phyloP scores from a whole-genome alignment of 2,888 invertebrate species.

The Trypoxylon attenuatum region DNA sequence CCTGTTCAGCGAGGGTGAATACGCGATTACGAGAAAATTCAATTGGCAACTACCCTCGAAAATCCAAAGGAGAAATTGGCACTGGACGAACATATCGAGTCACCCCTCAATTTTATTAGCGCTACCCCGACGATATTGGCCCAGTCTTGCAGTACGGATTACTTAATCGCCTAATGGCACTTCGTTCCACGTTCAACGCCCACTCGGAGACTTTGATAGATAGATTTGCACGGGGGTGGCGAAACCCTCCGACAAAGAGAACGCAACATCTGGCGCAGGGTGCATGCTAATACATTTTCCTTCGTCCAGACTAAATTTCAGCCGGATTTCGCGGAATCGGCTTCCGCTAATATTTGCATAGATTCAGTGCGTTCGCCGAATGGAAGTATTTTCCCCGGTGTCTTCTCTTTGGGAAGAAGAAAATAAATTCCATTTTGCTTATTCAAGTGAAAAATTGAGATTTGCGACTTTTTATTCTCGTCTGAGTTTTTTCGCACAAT shows the following conservation, averaged over 20 bases:
- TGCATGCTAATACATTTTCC: neutral
- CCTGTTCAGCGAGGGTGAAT: neutral
- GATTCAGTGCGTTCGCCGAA: no score
- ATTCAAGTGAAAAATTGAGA: neutral
- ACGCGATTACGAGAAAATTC: constrained; percentile 30
- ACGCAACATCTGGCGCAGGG: constrained; percentile 41
- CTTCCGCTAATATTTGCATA: no score
- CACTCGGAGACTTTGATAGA: constrained; percentile 38
- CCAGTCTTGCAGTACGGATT: constrained; percentile 30
- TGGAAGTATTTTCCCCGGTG: constrained; percentile 32
- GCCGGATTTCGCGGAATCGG: neutral
- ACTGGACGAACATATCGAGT: neutral
- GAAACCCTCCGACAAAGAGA: constrained; percentile 2
- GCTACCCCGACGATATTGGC: constrained; percentile 11
- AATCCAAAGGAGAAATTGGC: constrained; percentile 19
- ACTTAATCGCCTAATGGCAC: constrained; percentile 38
- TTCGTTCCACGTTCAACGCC: constrained; percentile 38
- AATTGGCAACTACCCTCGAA: constrained; percentile 28
- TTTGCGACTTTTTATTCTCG: no score
- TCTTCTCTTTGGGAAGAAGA: constrained; percentile 7
- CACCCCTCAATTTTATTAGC: constrained; percentile 35
- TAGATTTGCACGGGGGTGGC: constrained; percentile 23
- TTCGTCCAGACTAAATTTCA: no score
- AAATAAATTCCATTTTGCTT: neutral
- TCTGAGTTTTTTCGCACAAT: no score